A percentile compares a stretch with the other conserved stretches of the same genome.
Conservation (phyloP, 2,888 invertebrate genomes). For the Linnaemya vulpina region DNA sequence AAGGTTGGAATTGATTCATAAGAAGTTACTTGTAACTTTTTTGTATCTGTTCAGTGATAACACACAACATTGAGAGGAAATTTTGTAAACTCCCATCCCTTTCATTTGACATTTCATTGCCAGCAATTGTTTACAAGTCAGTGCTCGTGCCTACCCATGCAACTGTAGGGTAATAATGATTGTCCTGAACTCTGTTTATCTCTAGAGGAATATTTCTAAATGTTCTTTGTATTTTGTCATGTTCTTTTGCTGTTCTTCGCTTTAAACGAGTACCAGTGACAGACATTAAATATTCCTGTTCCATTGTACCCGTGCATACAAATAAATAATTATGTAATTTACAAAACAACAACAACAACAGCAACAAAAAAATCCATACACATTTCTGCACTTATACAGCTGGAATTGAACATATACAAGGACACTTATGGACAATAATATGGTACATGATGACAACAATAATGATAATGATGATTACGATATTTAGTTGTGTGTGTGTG, state of each 20-base stretch:
- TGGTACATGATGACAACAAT: conserved; percentile 57
- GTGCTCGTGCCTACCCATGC: background rate
- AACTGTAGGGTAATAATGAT: conserved; percentile 40
- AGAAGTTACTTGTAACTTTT: too few species aligned
- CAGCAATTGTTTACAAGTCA: background rate
- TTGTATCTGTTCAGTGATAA: too few species aligned
- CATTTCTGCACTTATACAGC: conserved; percentile 4
- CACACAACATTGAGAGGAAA: too few species aligned
- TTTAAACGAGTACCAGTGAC: conserved; percentile 22
- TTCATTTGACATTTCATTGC: too few species aligned
- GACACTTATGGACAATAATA: conserved; percentile 63
- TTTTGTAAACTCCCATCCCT: too few species aligned
- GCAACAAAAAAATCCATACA: background rate
- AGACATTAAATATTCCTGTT: conserved; percentile 8
- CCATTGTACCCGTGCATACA: background rate
- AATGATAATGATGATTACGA: conserved; percentile 58
- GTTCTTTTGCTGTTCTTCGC: conserved; percentile 17
- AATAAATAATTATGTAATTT: conserved; percentile 4
- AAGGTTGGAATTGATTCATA: too few species aligned
- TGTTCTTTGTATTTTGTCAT: conserved; percentile 8
- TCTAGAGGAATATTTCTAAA: conserved; percentile 35
- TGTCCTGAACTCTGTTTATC: conserved; percentile 8
- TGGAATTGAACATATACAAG: conserved; percentile 26
- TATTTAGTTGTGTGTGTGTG: conserved; percentile 17
- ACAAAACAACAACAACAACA: background rate